A percentile compares a stretch with the other conserved stretches of the same genome.
These are phyloP conservation scores for Drosophila fulvimacula DNA, from an alignment of 2,888 invertebrate genomes.

Conservation along the genomic window DNA sequence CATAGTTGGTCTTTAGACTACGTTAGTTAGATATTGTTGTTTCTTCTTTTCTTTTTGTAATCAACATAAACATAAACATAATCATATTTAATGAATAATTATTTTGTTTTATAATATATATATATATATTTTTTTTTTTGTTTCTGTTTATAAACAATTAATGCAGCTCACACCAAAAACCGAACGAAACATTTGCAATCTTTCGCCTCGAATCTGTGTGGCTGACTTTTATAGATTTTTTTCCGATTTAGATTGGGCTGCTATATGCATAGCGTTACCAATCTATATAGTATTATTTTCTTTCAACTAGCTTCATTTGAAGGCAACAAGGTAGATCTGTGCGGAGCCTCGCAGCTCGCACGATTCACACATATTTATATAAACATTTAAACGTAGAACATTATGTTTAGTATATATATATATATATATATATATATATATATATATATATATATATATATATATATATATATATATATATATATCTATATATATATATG, in stretches of 20 bases:
- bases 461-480: constrained; percentile 22
- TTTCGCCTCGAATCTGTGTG: constrained; percentile 23
- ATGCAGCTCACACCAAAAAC: constrained; percentile 28
- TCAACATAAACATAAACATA: constrained; percentile 29
- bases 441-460: constrained; percentile 27
- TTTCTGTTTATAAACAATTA: constrained; percentile 48
- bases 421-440: constrained; percentile 19
- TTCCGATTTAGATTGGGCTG: constrained; percentile 20
- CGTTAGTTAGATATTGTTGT: constrained; percentile 37
- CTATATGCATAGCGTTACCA: background rate
- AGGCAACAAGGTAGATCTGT: constrained; percentile 83
- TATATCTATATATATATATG: constrained; percentile 15
- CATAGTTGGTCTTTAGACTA: constrained; percentile 48
- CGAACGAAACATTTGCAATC: constrained; percentile 58
- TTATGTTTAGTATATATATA: constrained; percentile 39
- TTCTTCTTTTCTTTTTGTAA: background rate
- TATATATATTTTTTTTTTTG: constrained; percentile 26
- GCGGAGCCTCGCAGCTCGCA: constrained; percentile 50
- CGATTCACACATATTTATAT: constrained; percentile 62
- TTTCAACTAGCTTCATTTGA: constrained; percentile 83
- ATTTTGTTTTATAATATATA: constrained; percentile 28
- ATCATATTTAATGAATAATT: constrained; percentile 15
- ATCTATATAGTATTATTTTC: constrained; percentile 20
- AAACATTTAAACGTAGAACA: constrained; percentile 57
- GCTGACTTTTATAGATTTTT: constrained; percentile 5